phyloP scores from a whole-genome alignment of 1,140 invertebrate genomes.

The Cryptotermes secundus region DNA sequence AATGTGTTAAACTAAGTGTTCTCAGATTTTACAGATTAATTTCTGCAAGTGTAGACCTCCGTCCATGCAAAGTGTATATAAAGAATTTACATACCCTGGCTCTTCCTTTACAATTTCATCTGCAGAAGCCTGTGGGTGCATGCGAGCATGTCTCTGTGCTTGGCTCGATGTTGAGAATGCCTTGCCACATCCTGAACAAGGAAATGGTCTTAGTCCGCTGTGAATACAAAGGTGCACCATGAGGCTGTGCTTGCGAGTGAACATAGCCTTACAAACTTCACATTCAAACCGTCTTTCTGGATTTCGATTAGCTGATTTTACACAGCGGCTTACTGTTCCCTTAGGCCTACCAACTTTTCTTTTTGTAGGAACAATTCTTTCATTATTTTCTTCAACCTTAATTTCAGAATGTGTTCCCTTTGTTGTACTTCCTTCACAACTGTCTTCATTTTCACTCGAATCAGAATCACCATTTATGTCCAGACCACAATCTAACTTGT shows the following conservation, averaged over 20 bases:
- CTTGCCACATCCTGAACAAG: constrained; percentile 23
- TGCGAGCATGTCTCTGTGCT: constrained; percentile 59
- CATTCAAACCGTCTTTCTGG: constrained; percentile 26
- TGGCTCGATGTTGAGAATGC: constrained; percentile 8
- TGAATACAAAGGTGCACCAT: constrained; percentile 25
- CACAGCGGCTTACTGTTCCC: background rate
- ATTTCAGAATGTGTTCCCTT: background rate
- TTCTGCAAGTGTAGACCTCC: too few relatives aligned
- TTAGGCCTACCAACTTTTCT: background rate
- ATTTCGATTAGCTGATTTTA: background rate
- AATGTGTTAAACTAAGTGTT: too few relatives aligned
- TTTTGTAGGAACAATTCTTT: background rate
- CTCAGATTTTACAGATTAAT: too few relatives aligned
- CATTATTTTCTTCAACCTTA: constrained; percentile 7
- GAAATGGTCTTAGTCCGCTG: background rate
- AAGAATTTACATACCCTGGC: background rate
- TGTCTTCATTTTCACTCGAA: background rate
- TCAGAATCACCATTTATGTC: background rate
- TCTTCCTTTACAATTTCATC: constrained; percentile 45
- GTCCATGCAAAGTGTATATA: too few relatives aligned
- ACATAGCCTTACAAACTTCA: constrained; percentile 22
- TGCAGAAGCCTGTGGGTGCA: constrained; percentile 62
- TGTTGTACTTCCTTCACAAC: background rate
- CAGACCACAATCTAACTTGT: background rate
- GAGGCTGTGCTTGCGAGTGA: constrained; percentile 28